These are phyloP conservation scores for Mesitornis unicolor DNA, from an alignment of 2,113 vertebrate genomes.

Conservation along the genomic window DNA sequence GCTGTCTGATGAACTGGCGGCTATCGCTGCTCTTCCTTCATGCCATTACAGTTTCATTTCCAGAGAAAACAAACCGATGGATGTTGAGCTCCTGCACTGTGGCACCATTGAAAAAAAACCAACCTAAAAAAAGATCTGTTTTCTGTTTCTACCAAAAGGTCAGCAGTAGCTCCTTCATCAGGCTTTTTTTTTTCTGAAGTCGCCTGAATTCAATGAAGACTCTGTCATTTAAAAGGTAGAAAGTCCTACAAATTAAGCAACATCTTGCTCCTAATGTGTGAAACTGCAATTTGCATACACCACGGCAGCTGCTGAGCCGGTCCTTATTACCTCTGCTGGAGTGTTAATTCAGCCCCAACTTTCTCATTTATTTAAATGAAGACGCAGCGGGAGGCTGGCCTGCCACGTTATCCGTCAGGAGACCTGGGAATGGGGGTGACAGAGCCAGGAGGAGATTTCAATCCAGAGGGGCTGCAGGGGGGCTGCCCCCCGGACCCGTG, in stretches of 20 bases:
- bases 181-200: background rate
- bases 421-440: slow-evolving; percentile 34
- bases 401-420: slow-evolving; percentile 25
- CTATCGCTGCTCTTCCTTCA: background rate
- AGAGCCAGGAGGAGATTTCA: slow-evolving; percentile 21
- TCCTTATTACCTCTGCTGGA: slow-evolving; percentile 54
- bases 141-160: too few species aligned
- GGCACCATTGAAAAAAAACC: background rate
- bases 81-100: background rate
- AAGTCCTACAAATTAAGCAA: slow-evolving; percentile 51
- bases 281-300: slow-evolving; percentile 66
- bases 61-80: background rate
- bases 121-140: too few species aligned
- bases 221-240: background rate
- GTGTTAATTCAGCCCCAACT: slow-evolving; percentile 65
- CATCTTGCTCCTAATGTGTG: slow-evolving; percentile 56
- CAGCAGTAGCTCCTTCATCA: too few species aligned
- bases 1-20: background rate
- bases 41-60: background rate
- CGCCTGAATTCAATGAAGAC: background rate
- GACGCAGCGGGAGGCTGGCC: slow-evolving; percentile 51
- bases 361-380: slow-evolving; percentile 68
- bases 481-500: background rate
- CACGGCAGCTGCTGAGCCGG: slow-evolving; percentile 41
- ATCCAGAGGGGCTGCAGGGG: background rate